phyloP scores from a whole-genome alignment of 1,140 invertebrate genomes.

The Oryctes rhinoceros region DNA sequence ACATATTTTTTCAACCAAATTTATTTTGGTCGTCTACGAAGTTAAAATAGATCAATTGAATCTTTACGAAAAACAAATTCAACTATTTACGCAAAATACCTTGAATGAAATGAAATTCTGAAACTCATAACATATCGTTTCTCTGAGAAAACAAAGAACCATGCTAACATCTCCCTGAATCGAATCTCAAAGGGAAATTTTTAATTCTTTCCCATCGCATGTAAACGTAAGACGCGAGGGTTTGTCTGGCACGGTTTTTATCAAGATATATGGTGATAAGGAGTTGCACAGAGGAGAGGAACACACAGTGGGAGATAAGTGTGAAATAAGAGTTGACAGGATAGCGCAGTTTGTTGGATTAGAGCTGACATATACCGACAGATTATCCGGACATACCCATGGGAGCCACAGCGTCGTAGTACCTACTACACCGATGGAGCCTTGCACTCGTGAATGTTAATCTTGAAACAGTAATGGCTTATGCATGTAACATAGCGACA shows the following conservation, averaged over 20 bases:
- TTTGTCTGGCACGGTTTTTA: background rate
- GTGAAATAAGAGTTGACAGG: constrained; percentile 45
- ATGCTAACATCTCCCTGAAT: too few relatives aligned
- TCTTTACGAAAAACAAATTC: too few relatives aligned
- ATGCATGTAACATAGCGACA: background rate
- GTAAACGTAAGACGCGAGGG: too few relatives aligned
- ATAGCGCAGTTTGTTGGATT: constrained; percentile 41
- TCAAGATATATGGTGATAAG: constrained; percentile 33
- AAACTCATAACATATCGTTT: too few relatives aligned
- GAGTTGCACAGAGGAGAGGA: background rate
- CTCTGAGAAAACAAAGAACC: too few relatives aligned
- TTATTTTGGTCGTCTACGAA: too few relatives aligned
- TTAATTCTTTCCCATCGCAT: too few relatives aligned
- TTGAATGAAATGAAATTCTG: too few relatives aligned
- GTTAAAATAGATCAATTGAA: too few relatives aligned
- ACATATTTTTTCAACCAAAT: too few relatives aligned
- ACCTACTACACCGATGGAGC: constrained; percentile 31
- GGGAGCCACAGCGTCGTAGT: constrained; percentile 18
- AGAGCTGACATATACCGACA: constrained; percentile 43
- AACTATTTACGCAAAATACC: too few relatives aligned
- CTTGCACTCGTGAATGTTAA: constrained; percentile 42
- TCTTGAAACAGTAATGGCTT: constrained; percentile 38
- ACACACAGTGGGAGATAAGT: constrained; percentile 4
- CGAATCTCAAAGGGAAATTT: too few relatives aligned
- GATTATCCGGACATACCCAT: constrained; percentile 43